Percentiles rank a stretch among this genome's conserved stretches.
phyloP scores from a whole-genome alignment of 2,797 vertebrate species.

The Cheirogaleus major region DNA sequence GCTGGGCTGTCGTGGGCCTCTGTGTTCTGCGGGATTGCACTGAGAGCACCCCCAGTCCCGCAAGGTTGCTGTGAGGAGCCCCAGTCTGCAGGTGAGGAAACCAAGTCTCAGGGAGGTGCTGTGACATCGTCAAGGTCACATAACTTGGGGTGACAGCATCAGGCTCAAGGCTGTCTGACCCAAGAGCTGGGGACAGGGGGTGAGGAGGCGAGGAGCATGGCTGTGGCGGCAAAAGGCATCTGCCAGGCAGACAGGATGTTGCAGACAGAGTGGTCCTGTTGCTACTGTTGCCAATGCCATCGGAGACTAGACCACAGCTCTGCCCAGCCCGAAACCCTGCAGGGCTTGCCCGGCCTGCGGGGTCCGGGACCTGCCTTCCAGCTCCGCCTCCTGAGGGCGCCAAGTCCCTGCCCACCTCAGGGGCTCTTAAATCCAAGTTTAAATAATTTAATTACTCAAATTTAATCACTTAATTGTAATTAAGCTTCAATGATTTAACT shows the following conservation, averaged over 20 bases:
- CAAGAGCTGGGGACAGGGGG: background rate
- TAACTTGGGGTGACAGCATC: background rate
- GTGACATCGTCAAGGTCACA: background rate
- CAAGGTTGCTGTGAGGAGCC: background rate
- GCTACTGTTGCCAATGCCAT: background rate
- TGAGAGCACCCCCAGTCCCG: background rate
- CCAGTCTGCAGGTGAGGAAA: background rate
- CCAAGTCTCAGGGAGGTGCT: background rate
- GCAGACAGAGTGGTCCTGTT: background rate
- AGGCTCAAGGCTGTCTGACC: background rate
- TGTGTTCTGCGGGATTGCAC: background rate
- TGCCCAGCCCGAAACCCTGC: background rate
- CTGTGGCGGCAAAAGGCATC: background rate
- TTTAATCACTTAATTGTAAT: background rate
- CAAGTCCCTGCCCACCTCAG: background rate
- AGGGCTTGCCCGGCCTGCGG: too few species aligned
- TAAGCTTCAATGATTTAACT: background rate
- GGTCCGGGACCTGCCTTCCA: background rate
- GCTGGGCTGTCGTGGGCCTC: background rate
- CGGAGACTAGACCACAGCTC: background rate
- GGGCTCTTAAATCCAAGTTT: background rate
- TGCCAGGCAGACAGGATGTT: background rate
- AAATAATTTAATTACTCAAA: slow-evolving; percentile 32
- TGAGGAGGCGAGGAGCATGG: background rate
- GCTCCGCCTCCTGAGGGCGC: background rate